phyloP scores from a whole-genome alignment of 2,888 invertebrate genomes.

The Epinotia brunnichana region DNA sequence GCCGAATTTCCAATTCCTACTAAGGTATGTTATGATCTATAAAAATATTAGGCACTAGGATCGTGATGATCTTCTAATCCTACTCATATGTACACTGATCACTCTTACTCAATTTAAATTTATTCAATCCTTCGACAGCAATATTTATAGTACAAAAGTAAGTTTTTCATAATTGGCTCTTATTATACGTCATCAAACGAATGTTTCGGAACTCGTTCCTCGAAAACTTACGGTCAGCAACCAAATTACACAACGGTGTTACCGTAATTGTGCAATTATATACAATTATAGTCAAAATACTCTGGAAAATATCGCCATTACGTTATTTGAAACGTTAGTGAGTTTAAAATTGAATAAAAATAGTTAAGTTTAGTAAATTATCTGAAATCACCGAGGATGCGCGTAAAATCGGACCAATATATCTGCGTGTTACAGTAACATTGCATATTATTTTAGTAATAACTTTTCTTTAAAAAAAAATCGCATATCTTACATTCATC shows the following conservation, averaged over 20 bases:
- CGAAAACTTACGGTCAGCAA: slow-evolving; percentile 77
- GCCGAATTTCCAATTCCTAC: neutral
- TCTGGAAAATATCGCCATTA: slow-evolving; percentile 61
- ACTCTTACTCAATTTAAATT: slow-evolving; percentile 22
- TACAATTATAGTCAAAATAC: slow-evolving; percentile 72
- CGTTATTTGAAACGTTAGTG: slow-evolving; percentile 52
- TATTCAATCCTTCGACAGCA: slow-evolving; percentile 36
- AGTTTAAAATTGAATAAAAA: slow-evolving; percentile 35
- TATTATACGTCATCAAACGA: slow-evolving; percentile 83
- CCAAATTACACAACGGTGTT: slow-evolving; percentile 64
- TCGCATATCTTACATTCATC: no score
- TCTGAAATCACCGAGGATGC: slow-evolving; percentile 6
- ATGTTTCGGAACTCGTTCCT: slow-evolving; percentile 81
- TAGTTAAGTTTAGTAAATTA: slow-evolving; percentile 34
- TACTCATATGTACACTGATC: neutral
- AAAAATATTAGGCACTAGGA: no score
- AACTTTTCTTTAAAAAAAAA: no score
- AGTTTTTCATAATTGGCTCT: slow-evolving; percentile 80
- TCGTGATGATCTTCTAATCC: neutral
- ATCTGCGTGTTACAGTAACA: no score
- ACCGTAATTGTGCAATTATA: slow-evolving; percentile 74
- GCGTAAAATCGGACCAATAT: no score
- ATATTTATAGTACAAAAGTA: slow-evolving; percentile 61
- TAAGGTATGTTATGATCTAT: no score
- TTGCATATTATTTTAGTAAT: no score